Percentiles rank a stretch among this genome's conserved stretches.
These are phyloP conservation scores for Diadophis punctatus DNA, from an alignment of 2,113 vertebrate species.

Conservation along the genomic window DNA sequence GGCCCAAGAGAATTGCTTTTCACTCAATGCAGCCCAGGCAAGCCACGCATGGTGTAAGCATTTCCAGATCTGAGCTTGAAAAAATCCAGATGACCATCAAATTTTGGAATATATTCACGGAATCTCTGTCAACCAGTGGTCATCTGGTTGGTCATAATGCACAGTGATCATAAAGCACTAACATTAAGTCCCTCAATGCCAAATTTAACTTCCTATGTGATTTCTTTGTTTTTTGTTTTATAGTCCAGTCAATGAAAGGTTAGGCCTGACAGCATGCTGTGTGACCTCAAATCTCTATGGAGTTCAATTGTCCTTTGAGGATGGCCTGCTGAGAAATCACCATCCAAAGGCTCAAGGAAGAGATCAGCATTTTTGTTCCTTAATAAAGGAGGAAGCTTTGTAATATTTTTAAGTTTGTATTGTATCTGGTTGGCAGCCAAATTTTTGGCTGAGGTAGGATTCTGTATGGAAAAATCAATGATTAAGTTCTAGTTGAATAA, in stretches of 20 bases:
- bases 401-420: not conserved
- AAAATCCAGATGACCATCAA: not conserved
- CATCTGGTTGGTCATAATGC: not conserved
- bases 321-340: not conserved
- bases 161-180: too few relatives aligned
- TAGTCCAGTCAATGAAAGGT: not conserved
- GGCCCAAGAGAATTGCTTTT: not conserved
- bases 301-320: not conserved
- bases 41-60: not conserved
- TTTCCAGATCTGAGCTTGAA: not conserved
- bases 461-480: not conserved
- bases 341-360: not conserved
- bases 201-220: not conserved
- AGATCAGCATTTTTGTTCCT: not conserved
- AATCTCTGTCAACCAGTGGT: not conserved
- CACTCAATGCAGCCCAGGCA: not conserved
- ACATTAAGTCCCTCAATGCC: not conserved
- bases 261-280: not conserved
- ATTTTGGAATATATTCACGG: not conserved
- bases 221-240: not conserved
- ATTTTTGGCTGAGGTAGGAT: not conserved
- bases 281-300: not conserved
- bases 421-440: not conserved
- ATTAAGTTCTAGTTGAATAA: not conserved
- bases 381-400: not conserved